Evolutionary conservation across 2,113 vertebrate species (phyloP), one percentile per base, ranked within the genome.

Genomic region (Hemichromis elongatus): DNA sequence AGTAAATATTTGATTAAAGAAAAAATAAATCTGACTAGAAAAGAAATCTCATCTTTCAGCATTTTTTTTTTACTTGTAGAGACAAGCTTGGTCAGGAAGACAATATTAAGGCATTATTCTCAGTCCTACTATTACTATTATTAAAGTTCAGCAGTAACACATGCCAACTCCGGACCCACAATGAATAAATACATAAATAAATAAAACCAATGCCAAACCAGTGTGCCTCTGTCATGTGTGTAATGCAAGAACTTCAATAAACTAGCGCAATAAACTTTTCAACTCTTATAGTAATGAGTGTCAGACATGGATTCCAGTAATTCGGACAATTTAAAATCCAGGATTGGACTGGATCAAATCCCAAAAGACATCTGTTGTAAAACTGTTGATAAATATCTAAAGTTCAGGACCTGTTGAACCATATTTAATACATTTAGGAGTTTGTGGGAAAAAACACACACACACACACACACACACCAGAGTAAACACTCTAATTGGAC

Each of bases 401-500:
- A 68, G 54, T 86, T 88, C 35, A 68, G 28, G 59, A 88, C 56
- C 61, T 80, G 37, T 59, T 84, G 33, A 80, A 59, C 19, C 33
- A 63, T 42, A 55, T 87, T 83, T 82, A 61, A 90, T 83, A 79
- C 77, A 70, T 81, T 81, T 80, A 61, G 53, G 13, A 42, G n/a
- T 82, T 80, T 83, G 66, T 53, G 55, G 21, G 50, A 33, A 7
- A 28, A 73, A 28, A 47, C 50, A 78, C n/a, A n/a, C n/a, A n/a
- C n/a, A n/a, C n/a, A n/a, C n/a, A n/a, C n/a, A n/a, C n/a, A n/a
- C n/a, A n/a, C n/a, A n/a, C 5, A 80, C 40, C 66, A 90, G 81
- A 82, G 33, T 82, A 85, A 88, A 88, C 83, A 77, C 9, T 86
- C 11, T 91, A 85, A 93, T 66, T 86, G 45, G 55, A 77, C 52